A percentile compares a stretch with the other conserved stretches of the same genome.
These are phyloP conservation scores for Rhopilema esculentum DNA, from an alignment of 30 jellyfish, hydroid and myxozoan genomes.

Conservation along the genomic window DNA sequence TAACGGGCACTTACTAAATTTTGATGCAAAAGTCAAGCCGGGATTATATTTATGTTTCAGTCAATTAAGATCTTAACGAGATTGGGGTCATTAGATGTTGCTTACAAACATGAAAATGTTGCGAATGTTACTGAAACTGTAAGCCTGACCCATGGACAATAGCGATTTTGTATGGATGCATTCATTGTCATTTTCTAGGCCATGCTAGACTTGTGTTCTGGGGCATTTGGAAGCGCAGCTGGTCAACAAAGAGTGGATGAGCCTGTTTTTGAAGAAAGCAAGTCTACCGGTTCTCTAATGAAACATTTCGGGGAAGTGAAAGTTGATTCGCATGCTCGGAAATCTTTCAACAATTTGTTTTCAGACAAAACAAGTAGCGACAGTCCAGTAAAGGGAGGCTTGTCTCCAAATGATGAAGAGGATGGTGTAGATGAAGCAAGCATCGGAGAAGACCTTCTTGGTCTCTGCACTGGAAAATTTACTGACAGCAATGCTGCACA, in stretches of 20 bases:
- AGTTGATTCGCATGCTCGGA: constrained; percentile 12
- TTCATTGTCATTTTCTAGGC: neutral
- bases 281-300: constrained; percentile 33
- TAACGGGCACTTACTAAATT: no score
- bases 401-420: constrained; percentile 3
- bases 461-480: constrained; percentile 58
- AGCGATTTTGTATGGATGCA: no score
- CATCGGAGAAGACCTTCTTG: constrained; percentile 41
- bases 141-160: no score
- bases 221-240: constrained; percentile 25
- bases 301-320: constrained; percentile 16
- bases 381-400: neutral
- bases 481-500: neutral
- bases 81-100: no score
- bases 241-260: neutral
- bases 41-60: no score
- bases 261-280: constrained; percentile 27
- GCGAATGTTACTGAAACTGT: no score
- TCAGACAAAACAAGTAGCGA: constrained; percentile 9
- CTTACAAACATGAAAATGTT: no score
- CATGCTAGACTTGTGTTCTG: constrained; percentile 65
- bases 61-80: no score
- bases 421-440: constrained; percentile 1
- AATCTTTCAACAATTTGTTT: constrained; percentile 24
- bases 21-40: no score